Evolutionary conservation across 2,113 vertebrate species (phyloP).

Genomic region (Cisticola juncidis): DNA sequence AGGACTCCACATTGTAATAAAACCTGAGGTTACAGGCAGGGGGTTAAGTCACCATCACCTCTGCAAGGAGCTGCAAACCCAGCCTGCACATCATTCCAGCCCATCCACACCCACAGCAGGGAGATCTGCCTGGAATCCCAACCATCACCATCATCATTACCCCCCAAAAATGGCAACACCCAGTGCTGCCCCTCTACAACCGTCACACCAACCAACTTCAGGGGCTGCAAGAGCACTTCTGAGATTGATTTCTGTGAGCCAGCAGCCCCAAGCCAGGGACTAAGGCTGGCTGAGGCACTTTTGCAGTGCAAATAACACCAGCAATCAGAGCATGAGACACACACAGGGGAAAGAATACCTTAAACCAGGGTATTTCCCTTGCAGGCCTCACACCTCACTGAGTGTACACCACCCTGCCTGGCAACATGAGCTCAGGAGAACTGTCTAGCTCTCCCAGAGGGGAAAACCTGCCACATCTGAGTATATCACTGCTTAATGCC

Average conservation of each 20-base stretch:
- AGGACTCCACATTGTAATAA: constrained; percentile 96
- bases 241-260: background rate
- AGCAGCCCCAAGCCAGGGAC: background rate
- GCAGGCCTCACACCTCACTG: background rate
- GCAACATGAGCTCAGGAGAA: background rate
- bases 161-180: background rate
- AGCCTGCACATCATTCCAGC: background rate
- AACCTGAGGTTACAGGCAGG: constrained; percentile 78
- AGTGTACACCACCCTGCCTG: background rate
- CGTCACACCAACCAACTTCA: background rate
- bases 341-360: background rate
- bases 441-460: background rate
- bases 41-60: background rate
- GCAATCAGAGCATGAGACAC: background rate
- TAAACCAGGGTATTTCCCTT: background rate
- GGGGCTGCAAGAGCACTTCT: background rate
- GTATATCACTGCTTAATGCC: background rate
- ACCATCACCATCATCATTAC: background rate
- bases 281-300: background rate
- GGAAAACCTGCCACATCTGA: background rate
- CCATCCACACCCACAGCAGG: background rate
- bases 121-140: background rate
- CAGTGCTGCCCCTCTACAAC: background rate
- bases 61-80: background rate
- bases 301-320: background rate